Evolutionary conservation across 2,888 invertebrate genomes (phyloP).

Genomic region (Oligia fasciuncula): DNA sequence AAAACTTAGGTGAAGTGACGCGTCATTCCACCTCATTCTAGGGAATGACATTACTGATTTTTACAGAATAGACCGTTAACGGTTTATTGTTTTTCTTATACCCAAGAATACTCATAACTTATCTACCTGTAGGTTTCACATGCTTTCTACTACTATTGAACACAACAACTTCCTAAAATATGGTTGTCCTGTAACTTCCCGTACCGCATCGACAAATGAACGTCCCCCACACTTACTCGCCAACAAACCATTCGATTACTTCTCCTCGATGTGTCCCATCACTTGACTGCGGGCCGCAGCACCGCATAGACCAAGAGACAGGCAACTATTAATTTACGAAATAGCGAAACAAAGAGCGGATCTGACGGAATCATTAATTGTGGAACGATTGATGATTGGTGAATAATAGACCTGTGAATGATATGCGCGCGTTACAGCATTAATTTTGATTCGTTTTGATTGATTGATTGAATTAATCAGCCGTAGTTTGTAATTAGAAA

Average conservation of each 20-base stretch:
- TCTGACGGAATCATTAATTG: constrained; percentile 72
- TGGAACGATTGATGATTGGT: constrained; percentile 70
- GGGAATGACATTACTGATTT: background rate
- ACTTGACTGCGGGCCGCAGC: constrained; percentile 44
- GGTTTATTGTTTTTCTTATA: background rate
- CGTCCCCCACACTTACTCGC: constrained; percentile 6
- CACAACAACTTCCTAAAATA: background rate
- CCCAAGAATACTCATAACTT: background rate
- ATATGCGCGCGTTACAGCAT: constrained; percentile 50
- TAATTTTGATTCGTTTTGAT: constrained; percentile 63
- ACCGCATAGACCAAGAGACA: constrained; percentile 74
- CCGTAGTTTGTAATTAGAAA: constrained; percentile 40
- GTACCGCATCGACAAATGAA: background rate
- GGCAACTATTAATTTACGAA: constrained; percentile 69
- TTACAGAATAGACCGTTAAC: too few species aligned
- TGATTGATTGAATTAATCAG: constrained; percentile 62
- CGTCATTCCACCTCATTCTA: background rate
- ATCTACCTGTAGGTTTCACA: background rate
- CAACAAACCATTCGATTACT: constrained; percentile 26
- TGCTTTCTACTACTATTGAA: background rate
- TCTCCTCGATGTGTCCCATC: constrained; percentile 48
- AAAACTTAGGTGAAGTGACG: too few species aligned
- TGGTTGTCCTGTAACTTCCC: background rate
- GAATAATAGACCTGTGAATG: constrained; percentile 64
- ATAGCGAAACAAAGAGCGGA: constrained; percentile 66